Percentiles rank a stretch among this genome's conserved stretches.
phyloP scores from a whole-genome alignment of 2,113 vertebrate species.

The Pleuronectes platessa region DNA sequence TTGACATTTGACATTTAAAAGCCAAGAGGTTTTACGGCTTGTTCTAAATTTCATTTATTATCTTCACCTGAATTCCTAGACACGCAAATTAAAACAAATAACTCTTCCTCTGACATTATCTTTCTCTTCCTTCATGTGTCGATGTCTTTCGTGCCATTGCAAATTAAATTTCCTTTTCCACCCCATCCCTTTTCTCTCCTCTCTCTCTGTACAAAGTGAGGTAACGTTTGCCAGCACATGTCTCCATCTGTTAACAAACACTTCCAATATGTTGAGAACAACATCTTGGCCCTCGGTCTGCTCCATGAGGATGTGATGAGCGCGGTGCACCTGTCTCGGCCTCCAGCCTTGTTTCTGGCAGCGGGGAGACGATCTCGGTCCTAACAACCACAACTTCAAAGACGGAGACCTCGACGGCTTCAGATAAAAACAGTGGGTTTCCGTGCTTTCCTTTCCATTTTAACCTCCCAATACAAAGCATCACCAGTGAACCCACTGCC shows the following conservation, averaged over 20 bases:
- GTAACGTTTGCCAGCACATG: slow-evolving; percentile 65
- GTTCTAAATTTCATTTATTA: neutral
- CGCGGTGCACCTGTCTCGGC: slow-evolving; percentile 76
- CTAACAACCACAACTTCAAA: slow-evolving; percentile 69
- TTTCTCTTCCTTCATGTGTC: slow-evolving; percentile 40
- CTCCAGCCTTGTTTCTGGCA: slow-evolving; percentile 73
- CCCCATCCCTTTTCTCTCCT: slow-evolving; percentile 29
- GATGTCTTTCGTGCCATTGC: slow-evolving; percentile 54
- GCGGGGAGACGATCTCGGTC: slow-evolving; percentile 53
- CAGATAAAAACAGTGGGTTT: slow-evolving; percentile 56
- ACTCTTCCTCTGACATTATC: neutral
- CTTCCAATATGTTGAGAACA: slow-evolving; percentile 76
- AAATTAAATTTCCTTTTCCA: slow-evolving; percentile 62
- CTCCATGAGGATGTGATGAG: slow-evolving; percentile 74
- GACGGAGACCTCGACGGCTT: slow-evolving; percentile 44
- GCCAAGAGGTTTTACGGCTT: neutral
- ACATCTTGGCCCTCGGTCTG: slow-evolving; percentile 73
- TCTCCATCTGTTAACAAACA: slow-evolving; percentile 79
- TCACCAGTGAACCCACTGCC: slow-evolving; percentile 52
- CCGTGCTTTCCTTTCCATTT: slow-evolving; percentile 59
- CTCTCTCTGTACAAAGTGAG: slow-evolving; percentile 60
- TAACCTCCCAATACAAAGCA: slow-evolving; percentile 42
- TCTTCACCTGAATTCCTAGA: neutral
- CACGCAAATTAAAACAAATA: neutral
- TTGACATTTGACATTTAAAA: slow-evolving; percentile 38